Evolutionary conservation across 2,888 invertebrate genomes (phyloP).

Genomic region (Xanthia icteritia): DNA sequence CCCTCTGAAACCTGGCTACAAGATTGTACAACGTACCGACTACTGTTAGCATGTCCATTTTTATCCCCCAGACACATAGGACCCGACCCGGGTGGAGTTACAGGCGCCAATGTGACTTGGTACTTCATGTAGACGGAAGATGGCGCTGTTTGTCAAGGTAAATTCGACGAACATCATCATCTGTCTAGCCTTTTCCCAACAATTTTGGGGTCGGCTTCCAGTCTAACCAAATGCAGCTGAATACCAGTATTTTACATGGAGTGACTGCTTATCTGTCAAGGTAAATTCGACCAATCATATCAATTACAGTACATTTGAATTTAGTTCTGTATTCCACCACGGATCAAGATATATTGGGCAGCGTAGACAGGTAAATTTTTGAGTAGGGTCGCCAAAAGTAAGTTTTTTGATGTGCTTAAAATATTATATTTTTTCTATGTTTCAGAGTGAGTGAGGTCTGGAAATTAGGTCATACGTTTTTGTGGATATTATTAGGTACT

Average conservation of each 20-base stretch:
- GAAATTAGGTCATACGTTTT: constrained; percentile 41
- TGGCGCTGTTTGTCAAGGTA: not conserved
- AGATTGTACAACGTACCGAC: not conserved
- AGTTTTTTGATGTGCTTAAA: constrained; percentile 30
- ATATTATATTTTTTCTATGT: constrained; percentile 23
- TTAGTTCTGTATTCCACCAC: not conserved
- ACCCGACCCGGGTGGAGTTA: not conserved
- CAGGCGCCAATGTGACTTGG: constrained; percentile 5
- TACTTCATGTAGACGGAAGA: not conserved
- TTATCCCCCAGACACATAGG: constrained; percentile 3
- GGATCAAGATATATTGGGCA: constrained; percentile 14
- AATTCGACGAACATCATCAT: not conserved
- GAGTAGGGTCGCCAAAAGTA: constrained; percentile 45
- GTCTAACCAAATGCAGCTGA: no score
- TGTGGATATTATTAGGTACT: constrained; percentile 22
- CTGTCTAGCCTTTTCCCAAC: no score
- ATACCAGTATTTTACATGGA: no score
- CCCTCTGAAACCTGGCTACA: constrained; percentile 3
- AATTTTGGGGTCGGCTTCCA: no score
- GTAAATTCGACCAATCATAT: not conserved
- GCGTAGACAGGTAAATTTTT: constrained; percentile 12
- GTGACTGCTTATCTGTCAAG: not conserved
- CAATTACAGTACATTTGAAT: constrained; percentile 2
- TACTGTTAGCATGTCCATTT: constrained; percentile 13
- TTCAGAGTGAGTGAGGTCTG: constrained; percentile 25